phyloP scores from a whole-genome alignment of 2,888 invertebrate genomes.

The Entomobrya proxima region DNA sequence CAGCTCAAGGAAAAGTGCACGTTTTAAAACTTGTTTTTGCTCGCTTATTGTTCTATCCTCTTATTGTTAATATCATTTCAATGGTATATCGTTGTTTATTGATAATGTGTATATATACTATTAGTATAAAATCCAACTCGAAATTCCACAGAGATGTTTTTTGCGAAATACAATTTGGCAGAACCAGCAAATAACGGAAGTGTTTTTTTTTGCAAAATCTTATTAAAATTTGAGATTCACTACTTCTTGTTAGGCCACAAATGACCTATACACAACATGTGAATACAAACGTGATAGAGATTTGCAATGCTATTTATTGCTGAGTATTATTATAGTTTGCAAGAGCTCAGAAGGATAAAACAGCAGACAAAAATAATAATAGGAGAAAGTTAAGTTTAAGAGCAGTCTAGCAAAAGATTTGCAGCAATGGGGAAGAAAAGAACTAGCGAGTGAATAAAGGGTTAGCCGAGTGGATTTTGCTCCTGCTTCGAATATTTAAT shows the following conservation, averaged over 20 bases:
- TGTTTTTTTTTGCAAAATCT: constrained; percentile 32
- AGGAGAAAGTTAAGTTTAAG: not conserved
- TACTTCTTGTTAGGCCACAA: not conserved
- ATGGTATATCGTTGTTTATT: too few relatives aligned
- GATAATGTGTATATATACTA: too few relatives aligned
- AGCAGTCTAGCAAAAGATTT: not conserved
- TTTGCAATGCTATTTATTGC: constrained; percentile 1
- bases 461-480: constrained; percentile 41
- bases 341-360: not conserved
- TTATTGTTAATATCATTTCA: too few relatives aligned
- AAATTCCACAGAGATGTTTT: constrained; percentile 53
- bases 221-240: constrained; percentile 54
- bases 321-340: too few relatives aligned
- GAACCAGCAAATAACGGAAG: too few relatives aligned
- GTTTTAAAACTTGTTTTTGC: not conserved
- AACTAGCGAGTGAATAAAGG: constrained; percentile 12
- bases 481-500: constrained; percentile 53
- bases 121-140: not conserved
- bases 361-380: not conserved
- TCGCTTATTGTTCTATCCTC: too few relatives aligned
- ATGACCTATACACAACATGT: not conserved
- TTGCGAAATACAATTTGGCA: not conserved
- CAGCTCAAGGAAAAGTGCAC: too few relatives aligned
- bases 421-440: not conserved
- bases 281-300: constrained; percentile 12